phyloP scores from a whole-genome alignment of 2,888 invertebrate species.

The Auanema freiburgensis region DNA sequence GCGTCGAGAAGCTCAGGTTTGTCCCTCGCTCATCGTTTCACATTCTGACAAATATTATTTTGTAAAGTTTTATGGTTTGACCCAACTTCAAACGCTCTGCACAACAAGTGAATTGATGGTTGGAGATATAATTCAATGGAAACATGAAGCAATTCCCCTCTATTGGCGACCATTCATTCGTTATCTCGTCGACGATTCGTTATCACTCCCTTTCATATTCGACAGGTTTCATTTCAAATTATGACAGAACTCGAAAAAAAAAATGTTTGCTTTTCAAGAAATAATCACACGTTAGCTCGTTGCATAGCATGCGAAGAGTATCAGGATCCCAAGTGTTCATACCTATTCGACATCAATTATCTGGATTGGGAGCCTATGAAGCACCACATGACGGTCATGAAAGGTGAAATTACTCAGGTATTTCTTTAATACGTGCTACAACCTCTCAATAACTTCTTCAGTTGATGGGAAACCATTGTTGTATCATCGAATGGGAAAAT shows the following conservation, averaged over 20 bases:
- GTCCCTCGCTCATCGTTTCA: conserved; percentile 9
- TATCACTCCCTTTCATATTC: conserved; percentile 55
- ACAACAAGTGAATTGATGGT: conserved; percentile 3
- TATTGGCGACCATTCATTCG: conserved; percentile 56
- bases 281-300: conserved; percentile 51
- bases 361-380: conserved; percentile 53
- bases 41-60: not conserved
- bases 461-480: conserved; percentile 52
- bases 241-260: not conserved
- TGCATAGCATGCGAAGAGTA: conserved; percentile 58
- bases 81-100: conserved; percentile 31
- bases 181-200: conserved; percentile 53
- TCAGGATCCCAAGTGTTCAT: conserved; percentile 55
- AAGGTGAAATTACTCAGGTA: conserved; percentile 53
- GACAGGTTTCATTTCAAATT: conserved; percentile 31
- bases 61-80: conserved; percentile 52
- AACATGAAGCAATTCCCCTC: conserved; percentile 49
- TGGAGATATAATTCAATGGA: conserved; percentile 43
- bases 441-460: conserved; percentile 21
- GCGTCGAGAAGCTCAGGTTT: conserved; percentile 48
- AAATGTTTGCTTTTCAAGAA: conserved; percentile 26
- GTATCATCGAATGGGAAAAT: conserved; percentile 55
- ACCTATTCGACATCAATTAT: conserved; percentile 54
- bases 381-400: conserved; percentile 56
- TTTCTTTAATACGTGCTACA: not conserved